Conservation (phyloP, 2,888 invertebrate genomes). For the Eupithecia tripunctaria region DNA sequence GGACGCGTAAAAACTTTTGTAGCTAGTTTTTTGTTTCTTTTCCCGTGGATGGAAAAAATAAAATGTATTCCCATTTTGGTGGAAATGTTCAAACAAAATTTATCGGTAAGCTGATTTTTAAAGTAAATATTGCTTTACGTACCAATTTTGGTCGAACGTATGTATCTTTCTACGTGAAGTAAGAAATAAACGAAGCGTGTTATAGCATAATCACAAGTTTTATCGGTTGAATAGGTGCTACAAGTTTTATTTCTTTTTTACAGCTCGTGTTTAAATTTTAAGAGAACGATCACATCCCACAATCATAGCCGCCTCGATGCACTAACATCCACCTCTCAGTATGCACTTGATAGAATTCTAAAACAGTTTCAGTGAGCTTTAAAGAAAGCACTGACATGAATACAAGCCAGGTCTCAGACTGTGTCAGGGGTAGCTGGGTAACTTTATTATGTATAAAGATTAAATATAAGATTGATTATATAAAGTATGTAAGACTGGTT, state of each 20-base stretch:
- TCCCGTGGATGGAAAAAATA: conserved; percentile 8
- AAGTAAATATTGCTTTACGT: neutral
- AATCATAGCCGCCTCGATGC: conserved; percentile 46
- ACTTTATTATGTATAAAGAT: no score
- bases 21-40: conserved; percentile 19
- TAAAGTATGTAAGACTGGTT: no score
- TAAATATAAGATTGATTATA: no score
- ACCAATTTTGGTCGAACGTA: neutral
- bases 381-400: conserved; percentile 63
- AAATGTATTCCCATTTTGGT: conserved; percentile 2
- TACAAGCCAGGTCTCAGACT: conserved; percentile 45
- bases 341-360: conserved; percentile 63
- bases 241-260: conserved; percentile 13
- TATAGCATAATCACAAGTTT: neutral
- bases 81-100: neutral
- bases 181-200: neutral
- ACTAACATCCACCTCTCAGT: conserved; percentile 48
- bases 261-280: conserved; percentile 24
- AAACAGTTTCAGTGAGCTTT: conserved; percentile 56
- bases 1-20: conserved; percentile 14
- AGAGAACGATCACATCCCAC: conserved; percentile 34
- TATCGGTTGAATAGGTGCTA: neutral
- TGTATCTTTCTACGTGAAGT: neutral
- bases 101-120: neutral
- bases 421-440: neutral